Evolutionary conservation across 2,113 vertebrate genomes (phyloP).

Genomic region (Syrrhaptes paradoxus): DNA sequence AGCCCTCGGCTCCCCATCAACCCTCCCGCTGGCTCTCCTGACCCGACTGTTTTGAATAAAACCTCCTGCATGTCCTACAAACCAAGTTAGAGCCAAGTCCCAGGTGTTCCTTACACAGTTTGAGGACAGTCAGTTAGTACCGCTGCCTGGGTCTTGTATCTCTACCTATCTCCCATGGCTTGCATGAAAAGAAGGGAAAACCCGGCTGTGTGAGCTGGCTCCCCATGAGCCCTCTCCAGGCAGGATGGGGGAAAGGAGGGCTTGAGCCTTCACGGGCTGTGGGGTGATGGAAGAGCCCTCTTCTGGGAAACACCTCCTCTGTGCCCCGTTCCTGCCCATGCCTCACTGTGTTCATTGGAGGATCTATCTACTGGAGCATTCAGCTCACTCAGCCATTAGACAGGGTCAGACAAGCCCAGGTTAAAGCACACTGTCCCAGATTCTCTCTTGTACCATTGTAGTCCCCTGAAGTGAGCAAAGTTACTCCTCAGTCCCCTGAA

Average conservation of each 20-base stretch:
- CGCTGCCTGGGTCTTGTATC: neutral
- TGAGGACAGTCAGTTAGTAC: neutral
- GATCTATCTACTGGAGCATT: neutral
- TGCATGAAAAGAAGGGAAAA: neutral
- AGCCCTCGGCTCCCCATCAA: neutral
- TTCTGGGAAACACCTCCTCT: neutral
- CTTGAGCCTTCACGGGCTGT: neutral
- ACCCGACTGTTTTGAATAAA: neutral
- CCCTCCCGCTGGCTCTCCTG: neutral
- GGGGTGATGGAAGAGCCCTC: neutral
- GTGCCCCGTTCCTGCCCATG: neutral
- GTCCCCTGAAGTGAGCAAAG: neutral
- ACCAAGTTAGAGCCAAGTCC: neutral
- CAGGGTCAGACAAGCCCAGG: neutral
- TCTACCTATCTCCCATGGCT: neutral
- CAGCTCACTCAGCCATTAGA: neutral
- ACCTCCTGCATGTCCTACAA: neutral
- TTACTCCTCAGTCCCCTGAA: neutral
- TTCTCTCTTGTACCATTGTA: neutral
- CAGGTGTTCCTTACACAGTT: neutral
- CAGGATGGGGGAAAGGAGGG: neutral
- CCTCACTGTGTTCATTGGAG: neutral
- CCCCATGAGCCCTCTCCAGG: neutral
- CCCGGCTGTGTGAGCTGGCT: accelerated
- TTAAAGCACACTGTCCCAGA: neutral